Conservation (phyloP, 2,888 invertebrate species). For the Cataglyphis rosenhaueri region DNA sequence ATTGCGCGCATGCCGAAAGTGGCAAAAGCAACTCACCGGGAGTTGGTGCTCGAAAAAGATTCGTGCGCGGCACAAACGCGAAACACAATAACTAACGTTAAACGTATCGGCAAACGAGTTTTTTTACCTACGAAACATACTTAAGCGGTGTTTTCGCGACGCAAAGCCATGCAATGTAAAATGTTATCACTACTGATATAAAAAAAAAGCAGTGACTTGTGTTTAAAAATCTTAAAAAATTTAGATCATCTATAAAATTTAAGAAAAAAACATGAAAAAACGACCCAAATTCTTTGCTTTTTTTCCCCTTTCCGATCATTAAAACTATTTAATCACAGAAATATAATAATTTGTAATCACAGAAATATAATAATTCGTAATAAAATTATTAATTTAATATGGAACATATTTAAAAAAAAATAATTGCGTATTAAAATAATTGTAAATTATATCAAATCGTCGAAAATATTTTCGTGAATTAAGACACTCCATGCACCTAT, state of each 20-base stretch:
- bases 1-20: slow-evolving; percentile 28
- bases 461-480: neutral
- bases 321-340: neutral
- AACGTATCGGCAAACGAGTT: slow-evolving; percentile 14
- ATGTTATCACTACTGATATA: neutral
- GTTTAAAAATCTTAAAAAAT: neutral
- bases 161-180: neutral
- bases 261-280: neutral
- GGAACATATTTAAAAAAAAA: neutral
- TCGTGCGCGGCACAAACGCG: neutral
- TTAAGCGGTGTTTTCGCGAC: neutral
- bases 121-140: slow-evolving; percentile 11
- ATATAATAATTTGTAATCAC: neutral
- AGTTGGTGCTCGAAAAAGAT: neutral
- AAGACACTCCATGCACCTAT: neutral
- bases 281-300: neutral
- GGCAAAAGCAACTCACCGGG: neutral
- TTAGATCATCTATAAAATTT: neutral
- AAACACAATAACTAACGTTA: slow-evolving; percentile 5
- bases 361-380: neutral
- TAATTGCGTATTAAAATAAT: neutral
- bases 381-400: neutral
- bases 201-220: neutral
- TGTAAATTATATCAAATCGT: neutral
- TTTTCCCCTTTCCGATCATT: neutral